phyloP scores from a whole-genome alignment of 2,888 invertebrate species.

The Himalopsyche kuldschensis region DNA sequence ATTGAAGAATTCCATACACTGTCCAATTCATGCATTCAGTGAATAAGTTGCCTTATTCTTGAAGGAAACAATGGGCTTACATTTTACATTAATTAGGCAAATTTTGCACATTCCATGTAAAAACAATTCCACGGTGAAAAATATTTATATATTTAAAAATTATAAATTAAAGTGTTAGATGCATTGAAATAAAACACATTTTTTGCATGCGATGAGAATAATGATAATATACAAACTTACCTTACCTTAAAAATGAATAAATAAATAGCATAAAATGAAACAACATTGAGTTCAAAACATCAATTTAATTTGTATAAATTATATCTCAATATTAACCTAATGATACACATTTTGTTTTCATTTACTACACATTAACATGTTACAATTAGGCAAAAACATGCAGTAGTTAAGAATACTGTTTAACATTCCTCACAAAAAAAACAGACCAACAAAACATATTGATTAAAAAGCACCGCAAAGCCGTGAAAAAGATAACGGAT shows the following conservation, averaged over 20 bases:
- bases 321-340: background rate
- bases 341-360: background rate
- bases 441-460: background rate
- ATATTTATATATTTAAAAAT: too few species aligned
- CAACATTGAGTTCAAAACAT: conserved; percentile 10
- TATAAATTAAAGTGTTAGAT: background rate
- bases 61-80: too few species aligned
- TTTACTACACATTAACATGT: background rate
- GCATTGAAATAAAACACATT: background rate
- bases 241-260: background rate
- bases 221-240: background rate
- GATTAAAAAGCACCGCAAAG: background rate
- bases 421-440: background rate
- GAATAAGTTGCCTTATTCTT: too few species aligned
- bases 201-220: background rate
- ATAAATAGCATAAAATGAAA: conserved; percentile 3
- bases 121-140: too few species aligned
- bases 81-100: too few species aligned
- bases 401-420: background rate
- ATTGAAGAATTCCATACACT: too few species aligned
- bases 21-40: too few species aligned
- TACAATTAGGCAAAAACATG: background rate
- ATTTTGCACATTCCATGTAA: too few species aligned
- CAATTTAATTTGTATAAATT: conserved; percentile 3
- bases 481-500: too few species aligned